phyloP scores from a whole-genome alignment of 92 coral and sea anemone species.

The Zoanthus solanderi region DNA sequence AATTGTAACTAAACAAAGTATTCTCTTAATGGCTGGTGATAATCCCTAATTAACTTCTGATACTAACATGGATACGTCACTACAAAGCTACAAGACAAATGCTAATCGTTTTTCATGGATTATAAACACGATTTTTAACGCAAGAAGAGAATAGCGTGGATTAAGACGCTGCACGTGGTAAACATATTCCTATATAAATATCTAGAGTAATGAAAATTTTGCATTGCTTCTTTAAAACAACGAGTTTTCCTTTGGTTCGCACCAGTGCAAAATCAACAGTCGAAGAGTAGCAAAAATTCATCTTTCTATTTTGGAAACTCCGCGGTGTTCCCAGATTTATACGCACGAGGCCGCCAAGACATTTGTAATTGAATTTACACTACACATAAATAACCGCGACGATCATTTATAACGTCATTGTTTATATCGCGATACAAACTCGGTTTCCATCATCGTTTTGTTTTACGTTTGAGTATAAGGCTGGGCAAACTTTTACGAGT shows the following conservation, averaged over 20 bases:
- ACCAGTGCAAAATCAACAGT: not conserved
- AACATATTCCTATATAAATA: not conserved
- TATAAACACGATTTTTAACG: not conserved
- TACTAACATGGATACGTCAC: not conserved
- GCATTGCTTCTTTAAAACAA: not conserved
- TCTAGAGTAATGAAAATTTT: not conserved
- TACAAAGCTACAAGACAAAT: not conserved
- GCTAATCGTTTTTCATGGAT: constrained; percentile 7
- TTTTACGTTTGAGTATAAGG: not conserved
- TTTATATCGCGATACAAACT: no score
- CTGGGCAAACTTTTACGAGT: not conserved
- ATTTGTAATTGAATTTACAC: no score
- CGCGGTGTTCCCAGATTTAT: no score
- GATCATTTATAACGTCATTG: no score
- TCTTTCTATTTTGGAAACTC: no score
- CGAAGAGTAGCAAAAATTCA: not conserved
- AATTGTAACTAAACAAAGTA: not conserved
- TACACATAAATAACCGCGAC: no score
- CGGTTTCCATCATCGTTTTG: not conserved
- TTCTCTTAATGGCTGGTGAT: not conserved
- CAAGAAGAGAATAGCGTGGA: constrained; percentile 14
- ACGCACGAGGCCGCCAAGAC: no score
- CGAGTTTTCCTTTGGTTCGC: not conserved
- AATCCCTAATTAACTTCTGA: not conserved
- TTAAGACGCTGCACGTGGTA: not conserved